These are phyloP conservation scores for Xiphorhynchus elegans DNA, from an alignment of 2,113 vertebrate species.

Conservation along the genomic window DNA sequence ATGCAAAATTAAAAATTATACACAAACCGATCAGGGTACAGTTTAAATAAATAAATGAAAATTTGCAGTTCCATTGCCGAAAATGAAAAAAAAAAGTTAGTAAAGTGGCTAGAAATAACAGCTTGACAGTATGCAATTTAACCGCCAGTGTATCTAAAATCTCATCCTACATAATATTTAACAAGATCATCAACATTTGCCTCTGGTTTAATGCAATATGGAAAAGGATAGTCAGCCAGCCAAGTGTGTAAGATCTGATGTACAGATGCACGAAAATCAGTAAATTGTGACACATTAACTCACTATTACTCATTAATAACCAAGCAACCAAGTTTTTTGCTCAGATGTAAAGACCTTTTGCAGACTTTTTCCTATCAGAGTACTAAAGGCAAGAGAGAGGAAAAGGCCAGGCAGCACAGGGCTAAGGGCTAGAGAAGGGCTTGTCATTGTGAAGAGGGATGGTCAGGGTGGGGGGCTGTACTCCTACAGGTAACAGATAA, in stretches of 20 bases:
- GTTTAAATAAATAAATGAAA: not conserved
- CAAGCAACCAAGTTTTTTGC: not conserved
- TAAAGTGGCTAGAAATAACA: not conserved
- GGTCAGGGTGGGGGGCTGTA: not conserved
- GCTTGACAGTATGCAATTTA: not conserved
- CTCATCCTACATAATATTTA: constrained; percentile 3
- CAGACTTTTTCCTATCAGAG: not conserved
- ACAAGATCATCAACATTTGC: constrained; percentile 3
- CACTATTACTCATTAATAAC: not conserved
- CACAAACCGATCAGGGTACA: not conserved
- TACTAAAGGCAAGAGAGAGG: not conserved
- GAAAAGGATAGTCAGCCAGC: not conserved
- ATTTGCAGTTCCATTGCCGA: not conserved
- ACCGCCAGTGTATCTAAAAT: not conserved
- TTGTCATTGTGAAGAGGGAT: not conserved
- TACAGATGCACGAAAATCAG: not conserved
- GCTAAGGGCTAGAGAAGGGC: not conserved
- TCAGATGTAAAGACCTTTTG: not conserved
- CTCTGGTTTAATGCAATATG: not conserved
- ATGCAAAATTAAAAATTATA: constrained; percentile 11
- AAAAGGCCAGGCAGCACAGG: not conserved
- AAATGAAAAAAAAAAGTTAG: not conserved
- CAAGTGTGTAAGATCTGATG: not conserved
- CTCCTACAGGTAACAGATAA: not conserved
- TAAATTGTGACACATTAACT: not conserved